phyloP scores from a whole-genome alignment of 2,113 vertebrate species.

The Gulo gulo region DNA sequence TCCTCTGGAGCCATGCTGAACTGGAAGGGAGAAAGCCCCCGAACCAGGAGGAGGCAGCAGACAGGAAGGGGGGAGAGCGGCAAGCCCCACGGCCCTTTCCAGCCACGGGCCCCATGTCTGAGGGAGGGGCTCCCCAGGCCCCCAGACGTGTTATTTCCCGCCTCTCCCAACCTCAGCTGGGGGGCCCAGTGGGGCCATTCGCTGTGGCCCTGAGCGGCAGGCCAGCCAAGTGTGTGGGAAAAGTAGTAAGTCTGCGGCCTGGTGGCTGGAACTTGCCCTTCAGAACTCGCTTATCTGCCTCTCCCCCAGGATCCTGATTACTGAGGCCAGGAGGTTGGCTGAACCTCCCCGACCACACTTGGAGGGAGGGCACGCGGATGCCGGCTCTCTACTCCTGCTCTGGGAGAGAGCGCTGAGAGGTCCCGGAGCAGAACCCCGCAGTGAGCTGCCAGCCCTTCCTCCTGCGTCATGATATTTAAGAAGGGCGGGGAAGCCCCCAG shows the following conservation, averaged over 20 bases:
- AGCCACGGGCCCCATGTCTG: neutral
- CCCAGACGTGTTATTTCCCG: neutral
- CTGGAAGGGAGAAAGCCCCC: neutral
- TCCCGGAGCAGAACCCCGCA: neutral
- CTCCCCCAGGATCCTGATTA: conserved; percentile 71
- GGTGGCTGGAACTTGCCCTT: conserved; percentile 26
- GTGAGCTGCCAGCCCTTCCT: neutral
- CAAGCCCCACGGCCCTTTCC: too few relatives aligned
- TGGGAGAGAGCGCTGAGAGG: neutral
- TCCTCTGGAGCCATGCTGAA: neutral
- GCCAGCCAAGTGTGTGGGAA: neutral
- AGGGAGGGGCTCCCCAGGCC: neutral
- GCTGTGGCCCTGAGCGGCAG: accelerated
- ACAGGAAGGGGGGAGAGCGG: neutral
- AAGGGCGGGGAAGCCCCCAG: neutral
- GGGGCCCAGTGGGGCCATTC: neutral
- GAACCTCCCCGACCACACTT: conserved; percentile 58
- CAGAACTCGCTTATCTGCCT: conserved; percentile 70
- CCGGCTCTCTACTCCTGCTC: neutral
- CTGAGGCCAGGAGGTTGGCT: conserved; percentile 78
- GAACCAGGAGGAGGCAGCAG: neutral
- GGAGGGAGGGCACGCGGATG: conserved; percentile 26
- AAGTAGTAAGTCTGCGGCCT: conserved; percentile 46
- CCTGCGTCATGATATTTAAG: neutral
- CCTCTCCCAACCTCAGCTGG: neutral